Base-by-base conservation (phyloP, 2,888 invertebrate species). In the Amorpha juglandis region DNA sequence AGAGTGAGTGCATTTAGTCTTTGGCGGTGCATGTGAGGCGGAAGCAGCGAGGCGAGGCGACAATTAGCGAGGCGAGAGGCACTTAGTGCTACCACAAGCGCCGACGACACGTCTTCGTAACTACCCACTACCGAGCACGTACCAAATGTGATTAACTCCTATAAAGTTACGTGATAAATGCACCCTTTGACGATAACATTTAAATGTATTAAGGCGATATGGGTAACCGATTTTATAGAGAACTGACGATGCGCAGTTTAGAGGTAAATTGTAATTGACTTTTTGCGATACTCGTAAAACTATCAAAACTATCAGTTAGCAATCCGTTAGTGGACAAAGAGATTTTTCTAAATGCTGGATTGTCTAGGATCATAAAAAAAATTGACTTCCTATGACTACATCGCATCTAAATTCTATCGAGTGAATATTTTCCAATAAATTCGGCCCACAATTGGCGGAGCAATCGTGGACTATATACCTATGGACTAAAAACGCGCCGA, bases 51-150 rank as follows among this genome's bases (percentile, higher is more conserved):
- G 72, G 71, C 68, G 72, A 63, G 73, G 70, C 70, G 74, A 81
- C 81, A 90, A 90, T 90, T 90, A 90, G 76, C 74, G 79, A 69
- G 74, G 71, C 82, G 79, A 89, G 87, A 78, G 84, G 79, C 86
- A 83, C 88, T 89, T 86, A 85, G 78, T 66, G 77, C 48, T 47
- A 48, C 55, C 53, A 53, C 64, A 55, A 77, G 74, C 74, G 78
- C 73, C 77, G 71, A 72, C 76, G 74, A 64, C 72, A 66, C 58
- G 65, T 63, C 68, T 66, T 68, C 45, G 27, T 27, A 27, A 27
- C 27, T 27, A 27, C 27, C 27, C 27, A 27, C 27, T 64, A 42
- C 45, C 52, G 27, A 71, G 71, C 71, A 19, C 55, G 27, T 35
- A 35, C 33, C 33, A 45, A 47, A 63, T 48, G 47, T 19, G 21